Percentiles rank a stretch among this genome's conserved stretches.
These are phyloP conservation scores for Psittacula cyanocephala DNA, from an alignment of 2,113 vertebrate species.

Conservation along the genomic window DNA sequence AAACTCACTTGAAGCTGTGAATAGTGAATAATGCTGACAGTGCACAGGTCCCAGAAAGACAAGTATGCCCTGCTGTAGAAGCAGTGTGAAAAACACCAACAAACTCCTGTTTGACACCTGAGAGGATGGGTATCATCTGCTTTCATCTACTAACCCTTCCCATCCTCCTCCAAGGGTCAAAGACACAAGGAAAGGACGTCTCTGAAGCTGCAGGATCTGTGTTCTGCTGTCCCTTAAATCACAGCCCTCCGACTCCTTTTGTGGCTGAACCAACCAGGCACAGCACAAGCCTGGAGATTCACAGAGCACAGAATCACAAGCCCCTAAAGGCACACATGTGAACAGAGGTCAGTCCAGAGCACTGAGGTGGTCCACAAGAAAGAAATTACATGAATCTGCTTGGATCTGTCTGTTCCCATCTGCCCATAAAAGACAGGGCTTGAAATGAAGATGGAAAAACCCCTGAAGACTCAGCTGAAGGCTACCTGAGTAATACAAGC, in stretches of 20 bases:
- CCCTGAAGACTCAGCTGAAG: constrained; percentile 13
- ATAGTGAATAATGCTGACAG: background rate
- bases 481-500: constrained; percentile 26
- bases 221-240: background rate
- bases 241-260: background rate
- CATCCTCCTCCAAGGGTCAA: background rate
- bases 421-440: background rate
- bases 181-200: background rate
- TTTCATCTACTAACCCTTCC: background rate
- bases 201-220: background rate
- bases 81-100: background rate
- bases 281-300: background rate
- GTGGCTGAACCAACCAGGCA: background rate
- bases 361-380: background rate
- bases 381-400: background rate
- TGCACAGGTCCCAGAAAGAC: background rate
- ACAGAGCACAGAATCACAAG: background rate
- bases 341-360: background rate
- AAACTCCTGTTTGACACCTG: rapidly evolving
- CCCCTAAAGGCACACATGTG: background rate
- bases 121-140: background rate
- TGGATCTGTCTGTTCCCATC: background rate
- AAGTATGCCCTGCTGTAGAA: background rate
- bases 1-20: background rate
- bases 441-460: background rate